Conservation (phyloP, 2,888 invertebrate species). For the Hyppa rectilinea region DNA sequence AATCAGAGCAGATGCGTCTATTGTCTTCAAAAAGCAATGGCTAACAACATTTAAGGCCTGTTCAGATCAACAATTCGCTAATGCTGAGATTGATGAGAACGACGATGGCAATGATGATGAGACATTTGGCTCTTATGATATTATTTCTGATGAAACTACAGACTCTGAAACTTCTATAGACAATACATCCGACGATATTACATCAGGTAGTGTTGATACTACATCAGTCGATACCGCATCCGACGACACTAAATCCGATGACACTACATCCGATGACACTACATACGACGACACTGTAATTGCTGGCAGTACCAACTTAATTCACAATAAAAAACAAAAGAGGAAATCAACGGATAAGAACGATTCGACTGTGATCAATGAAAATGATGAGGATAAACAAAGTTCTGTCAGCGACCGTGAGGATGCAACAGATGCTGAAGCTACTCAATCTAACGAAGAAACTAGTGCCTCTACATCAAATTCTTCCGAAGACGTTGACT, state of each 20-base stretch:
- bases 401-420: not conserved
- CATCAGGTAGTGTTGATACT: too few relatives aligned
- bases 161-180: too few relatives aligned
- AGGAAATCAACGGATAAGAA: too few relatives aligned
- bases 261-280: not conserved
- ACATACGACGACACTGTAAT: too few relatives aligned
- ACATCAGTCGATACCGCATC: not conserved
- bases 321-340: too few relatives aligned
- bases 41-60: not conserved
- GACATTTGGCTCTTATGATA: not conserved
- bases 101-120: not conserved
- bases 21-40: not conserved
- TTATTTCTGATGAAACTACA: not conserved
- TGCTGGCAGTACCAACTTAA: too few relatives aligned
- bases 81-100: not conserved
- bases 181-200: not conserved
- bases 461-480: not conserved
- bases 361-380: not conserved
- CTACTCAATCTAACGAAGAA: not conserved
- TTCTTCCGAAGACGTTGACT: too few relatives aligned
- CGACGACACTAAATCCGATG: too few relatives aligned
- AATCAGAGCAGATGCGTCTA: not conserved
- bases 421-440: not conserved
- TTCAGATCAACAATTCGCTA: not conserved
- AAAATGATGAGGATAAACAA: not conserved